A percentile compares a stretch with the other conserved stretches of the same genome.
Evolutionary conservation across 2,797 vertebrate genomes (phyloP).

Genomic region (Paguma larvata): DNA sequence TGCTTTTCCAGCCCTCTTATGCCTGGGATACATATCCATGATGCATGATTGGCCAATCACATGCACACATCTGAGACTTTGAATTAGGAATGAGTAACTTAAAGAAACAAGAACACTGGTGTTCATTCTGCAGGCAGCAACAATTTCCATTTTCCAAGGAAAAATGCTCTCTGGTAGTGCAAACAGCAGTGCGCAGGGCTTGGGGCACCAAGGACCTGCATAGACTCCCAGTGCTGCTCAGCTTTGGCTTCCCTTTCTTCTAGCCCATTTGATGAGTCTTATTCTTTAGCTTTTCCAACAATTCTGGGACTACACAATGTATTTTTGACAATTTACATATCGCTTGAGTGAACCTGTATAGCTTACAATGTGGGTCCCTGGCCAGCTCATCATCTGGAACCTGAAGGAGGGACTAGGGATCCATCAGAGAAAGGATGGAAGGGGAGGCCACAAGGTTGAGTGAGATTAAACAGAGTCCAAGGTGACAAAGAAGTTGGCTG

Average conservation of each 20-base stretch:
- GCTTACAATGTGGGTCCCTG: neutral
- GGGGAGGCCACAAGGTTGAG: neutral
- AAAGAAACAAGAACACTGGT: neutral
- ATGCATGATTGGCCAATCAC: neutral
- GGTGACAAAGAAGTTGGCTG: neutral
- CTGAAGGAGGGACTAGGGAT: neutral
- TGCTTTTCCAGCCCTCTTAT: neutral
- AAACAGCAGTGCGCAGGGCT: neutral
- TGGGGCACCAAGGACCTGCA: neutral
- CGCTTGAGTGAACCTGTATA: neutral
- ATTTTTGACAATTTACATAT: conserved; percentile 4
- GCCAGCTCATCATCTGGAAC: neutral
- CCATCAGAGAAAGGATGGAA: neutral
- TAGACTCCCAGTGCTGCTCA: neutral
- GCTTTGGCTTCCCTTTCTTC: neutral
- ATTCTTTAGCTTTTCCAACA: neutral
- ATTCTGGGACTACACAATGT: neutral
- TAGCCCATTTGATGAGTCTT: neutral
- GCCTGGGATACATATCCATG: neutral
- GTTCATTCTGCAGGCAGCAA: neutral
- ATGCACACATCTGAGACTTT: neutral
- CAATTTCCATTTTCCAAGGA: neutral
- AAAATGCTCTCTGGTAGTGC: neutral
- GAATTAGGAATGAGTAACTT: neutral
- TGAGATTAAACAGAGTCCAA: neutral